Base-by-base conservation (phyloP, 2,888 invertebrate species). In the Troilus luridus region DNA sequence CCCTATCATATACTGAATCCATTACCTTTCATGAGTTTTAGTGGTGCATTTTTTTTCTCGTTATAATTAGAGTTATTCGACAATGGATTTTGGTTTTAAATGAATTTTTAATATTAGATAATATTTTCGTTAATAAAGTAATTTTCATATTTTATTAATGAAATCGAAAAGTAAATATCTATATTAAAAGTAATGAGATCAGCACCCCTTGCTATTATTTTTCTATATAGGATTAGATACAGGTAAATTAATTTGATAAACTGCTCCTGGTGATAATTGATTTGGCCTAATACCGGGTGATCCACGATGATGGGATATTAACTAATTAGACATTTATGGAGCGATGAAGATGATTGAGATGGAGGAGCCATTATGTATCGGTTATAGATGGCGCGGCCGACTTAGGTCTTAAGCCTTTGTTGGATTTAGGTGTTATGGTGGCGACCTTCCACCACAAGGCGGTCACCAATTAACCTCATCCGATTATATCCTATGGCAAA, bases 391-490 rank as follows among this genome's bases (percentile, higher is more conserved):
- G 72, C 12, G 72, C 27, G 27, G 72, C 27, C 72, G 72, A 77
- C 72, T 77, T 77, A 77, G 41, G 72, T 77, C 72, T 19, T 77
- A 77, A 77, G 72, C 72, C 72, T 77, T 77, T 77, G 72, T 77
- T 77, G 72, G 72, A 77, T 77, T 77, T 77, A 41, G 72, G 27
- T 77, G 72, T 77, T 77, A 77, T 12, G 8, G 72, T 11, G 72
- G 72, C 41, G 27, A 41, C 41, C 72, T 24, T 2, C 72, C 41
- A 17, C 72, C 72, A 12, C 72, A 41, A 41, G 14, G 27, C 72
- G 72, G 72, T 77, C 72, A 19, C 72, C 72, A 77, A 77, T 77
- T 77, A 77, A 77, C 72, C 72, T 77, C n/a, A 77, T 77, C 72
- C 24, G 72, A 27, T 77, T 77, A 77, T 41, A 77, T 77, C 72